phyloP scores from a whole-genome alignment of 2,797 vertebrate genomes.

The Vespertilio murinus region DNA sequence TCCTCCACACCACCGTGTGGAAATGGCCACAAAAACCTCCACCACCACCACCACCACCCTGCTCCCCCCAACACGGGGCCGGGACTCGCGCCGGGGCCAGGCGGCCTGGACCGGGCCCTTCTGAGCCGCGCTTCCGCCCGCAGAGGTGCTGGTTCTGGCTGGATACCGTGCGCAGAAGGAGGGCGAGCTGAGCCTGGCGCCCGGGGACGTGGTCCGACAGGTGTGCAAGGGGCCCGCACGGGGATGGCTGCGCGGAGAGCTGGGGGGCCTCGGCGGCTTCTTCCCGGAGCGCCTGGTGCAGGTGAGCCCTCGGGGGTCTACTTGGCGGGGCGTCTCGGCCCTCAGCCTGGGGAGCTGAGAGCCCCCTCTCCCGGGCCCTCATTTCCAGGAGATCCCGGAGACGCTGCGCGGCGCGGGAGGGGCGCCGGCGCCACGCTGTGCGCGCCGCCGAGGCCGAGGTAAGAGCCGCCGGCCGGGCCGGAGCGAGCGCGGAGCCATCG shows the following conservation, averaged over 20 bases:
- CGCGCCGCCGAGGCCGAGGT: conserved; percentile 43
- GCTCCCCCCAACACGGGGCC: background rate
- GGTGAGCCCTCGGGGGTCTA: conserved; percentile 78
- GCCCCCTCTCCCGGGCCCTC: background rate
- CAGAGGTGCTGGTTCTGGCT: conserved; percentile 90
- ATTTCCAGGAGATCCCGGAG: conserved; percentile 77
- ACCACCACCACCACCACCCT: too few relatives aligned
- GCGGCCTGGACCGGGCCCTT: background rate
- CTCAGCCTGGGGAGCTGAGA: background rate
- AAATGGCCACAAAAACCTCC: background rate
- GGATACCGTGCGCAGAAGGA: conserved; percentile 86
- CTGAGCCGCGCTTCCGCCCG: background rate
- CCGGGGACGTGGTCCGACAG: conserved; percentile 89
- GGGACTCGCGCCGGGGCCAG: background rate
- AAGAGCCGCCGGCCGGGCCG: background rate
- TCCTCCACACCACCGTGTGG: background rate
- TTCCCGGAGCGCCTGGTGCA: conserved; percentile 89
- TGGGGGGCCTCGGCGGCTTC: conserved; percentile 86
- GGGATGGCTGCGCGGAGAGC: conserved; percentile 91
- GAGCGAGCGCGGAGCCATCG: rapidly evolving
- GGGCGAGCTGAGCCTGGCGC: conserved; percentile 87
- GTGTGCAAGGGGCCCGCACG: conserved; percentile 84
- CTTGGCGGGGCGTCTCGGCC: too few relatives aligned
- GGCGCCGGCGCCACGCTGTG: conserved; percentile 68
- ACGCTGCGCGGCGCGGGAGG: background rate